These are phyloP conservation scores for Lepidothrix coronata DNA, from an alignment of 2,113 vertebrate species.

Conservation along the genomic window DNA sequence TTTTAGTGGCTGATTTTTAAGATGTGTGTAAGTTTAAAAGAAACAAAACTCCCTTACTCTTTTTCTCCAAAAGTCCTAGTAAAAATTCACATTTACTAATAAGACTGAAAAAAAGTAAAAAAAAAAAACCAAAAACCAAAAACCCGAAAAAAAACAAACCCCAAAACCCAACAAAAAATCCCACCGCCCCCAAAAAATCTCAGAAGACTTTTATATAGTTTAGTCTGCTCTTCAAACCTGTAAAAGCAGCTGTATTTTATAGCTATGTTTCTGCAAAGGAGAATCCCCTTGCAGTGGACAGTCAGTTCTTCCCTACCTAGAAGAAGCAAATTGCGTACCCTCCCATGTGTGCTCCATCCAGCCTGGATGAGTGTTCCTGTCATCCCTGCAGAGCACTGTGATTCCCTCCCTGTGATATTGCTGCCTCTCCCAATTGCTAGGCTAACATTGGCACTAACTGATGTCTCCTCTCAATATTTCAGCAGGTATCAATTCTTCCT, in stretches of 20 bases:
- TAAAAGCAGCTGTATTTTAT: background rate
- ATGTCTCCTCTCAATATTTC: background rate
- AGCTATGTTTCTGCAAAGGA: background rate
- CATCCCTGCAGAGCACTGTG: background rate
- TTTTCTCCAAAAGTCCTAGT: background rate
- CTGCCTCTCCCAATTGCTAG: accelerated
- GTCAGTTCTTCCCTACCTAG: accelerated
- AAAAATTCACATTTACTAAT: background rate
- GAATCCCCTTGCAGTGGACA: background rate
- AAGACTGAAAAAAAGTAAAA: background rate
- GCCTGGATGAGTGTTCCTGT: accelerated
- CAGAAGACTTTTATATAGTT: background rate
- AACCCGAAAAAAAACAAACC: accelerated
- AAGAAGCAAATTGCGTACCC: accelerated
- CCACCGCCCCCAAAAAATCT: accelerated
- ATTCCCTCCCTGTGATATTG: accelerated
- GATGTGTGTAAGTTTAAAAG: background rate
- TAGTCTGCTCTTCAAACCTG: background rate
- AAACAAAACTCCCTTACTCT: background rate
- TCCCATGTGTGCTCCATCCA: background rate
- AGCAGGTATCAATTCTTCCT: too few species aligned
- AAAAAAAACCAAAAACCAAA: too few species aligned
- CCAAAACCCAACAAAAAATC: background rate
- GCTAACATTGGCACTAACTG: background rate
- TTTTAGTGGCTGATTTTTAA: background rate